Evolutionary conservation across 1,140 invertebrate genomes (phyloP), one percentile per base, ranked within the genome.

Genomic region (Drosophila simulans): DNA sequence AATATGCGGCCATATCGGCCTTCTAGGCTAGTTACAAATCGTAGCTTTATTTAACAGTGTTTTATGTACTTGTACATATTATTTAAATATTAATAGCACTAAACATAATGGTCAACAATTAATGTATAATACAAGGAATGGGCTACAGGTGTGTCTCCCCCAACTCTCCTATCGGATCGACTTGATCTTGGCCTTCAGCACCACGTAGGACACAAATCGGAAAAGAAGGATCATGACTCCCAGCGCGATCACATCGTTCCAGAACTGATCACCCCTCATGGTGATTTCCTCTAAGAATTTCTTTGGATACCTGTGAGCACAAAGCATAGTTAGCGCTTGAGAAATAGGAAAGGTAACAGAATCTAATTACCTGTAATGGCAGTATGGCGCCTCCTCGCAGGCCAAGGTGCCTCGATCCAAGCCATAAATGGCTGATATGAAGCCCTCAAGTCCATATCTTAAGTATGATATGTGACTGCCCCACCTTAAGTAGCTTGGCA

Each of bases 391-490:
- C 52, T 93, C 93, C 56, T 94, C 92, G 85, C 96, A 97, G 0
- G 93, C 93, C 10, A 97, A 91, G 5, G 92, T 94, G 1, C 93
- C 92, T 58, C 97, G 93, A 74, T 96, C 93, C 39, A 95, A 91
- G 0, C 97, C 97, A 81, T 98, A 98, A 53, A 98, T 96, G 3
- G 97, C 95, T n/a, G 94, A 94, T 13, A 97, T 94, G 42, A 94
- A 94, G 49, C 97, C 96, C 93, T 98, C 97, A n/a, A 98, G 94
- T 4, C 96, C 96, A 85, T 97, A 98, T 80, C 97, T 94, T 22
- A 98, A 92, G 86, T 97, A 98, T 15, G 97, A 98, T 45, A 98
- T 92, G 80, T 98, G 96, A 27, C 95, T 97, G 0, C 98, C 96
- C 97, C 97, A 98, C 80, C 96, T 94, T 0, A 98, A 92, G 86